A percentile compares a stretch with the other conserved stretches of the same genome.
Evolutionary conservation across 2,888 invertebrate species (phyloP).

Genomic region (Harmothoe impar): DNA sequence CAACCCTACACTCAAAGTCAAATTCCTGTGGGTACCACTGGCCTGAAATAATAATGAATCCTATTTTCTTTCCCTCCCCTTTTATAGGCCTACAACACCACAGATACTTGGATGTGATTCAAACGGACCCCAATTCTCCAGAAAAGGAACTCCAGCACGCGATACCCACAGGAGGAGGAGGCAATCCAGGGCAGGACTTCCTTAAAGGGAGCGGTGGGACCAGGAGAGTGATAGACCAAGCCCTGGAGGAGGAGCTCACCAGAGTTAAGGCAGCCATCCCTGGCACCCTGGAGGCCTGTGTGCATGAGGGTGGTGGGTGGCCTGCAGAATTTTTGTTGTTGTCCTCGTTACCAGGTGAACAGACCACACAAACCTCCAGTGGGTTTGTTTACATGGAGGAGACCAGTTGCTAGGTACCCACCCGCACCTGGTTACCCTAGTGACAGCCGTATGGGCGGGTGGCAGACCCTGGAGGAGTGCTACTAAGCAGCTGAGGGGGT

Average conservation of each 20-base stretch:
- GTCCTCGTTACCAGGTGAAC: constrained; percentile 23
- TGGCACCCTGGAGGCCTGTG: neutral
- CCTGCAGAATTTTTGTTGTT: neutral
- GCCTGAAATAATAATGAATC: too few species aligned
- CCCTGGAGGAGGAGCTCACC: neutral
- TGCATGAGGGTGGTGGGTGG: constrained; percentile 6
- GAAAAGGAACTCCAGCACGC: too few species aligned
- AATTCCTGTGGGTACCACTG: too few species aligned
- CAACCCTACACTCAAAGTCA: too few species aligned
- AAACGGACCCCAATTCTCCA: too few species aligned
- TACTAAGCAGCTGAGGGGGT: too few species aligned
- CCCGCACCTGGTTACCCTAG: constrained; percentile 18
- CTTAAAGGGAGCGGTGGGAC: neutral
- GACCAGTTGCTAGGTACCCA: constrained; percentile 3
- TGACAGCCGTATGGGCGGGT: neutral
- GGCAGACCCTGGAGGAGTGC: neutral
- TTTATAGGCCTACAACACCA: too few species aligned
- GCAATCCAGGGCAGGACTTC: neutral
- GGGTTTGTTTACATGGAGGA: neutral
- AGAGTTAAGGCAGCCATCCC: neutral
- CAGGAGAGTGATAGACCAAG: neutral
- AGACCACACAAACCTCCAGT: neutral
- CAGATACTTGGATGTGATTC: too few species aligned
- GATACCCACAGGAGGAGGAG: neutral
- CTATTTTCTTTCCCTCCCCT: too few species aligned